These are phyloP conservation scores for Ranitomeya variabilis DNA, from an alignment of 2,113 vertebrate genomes.

Conservation along the genomic window DNA sequence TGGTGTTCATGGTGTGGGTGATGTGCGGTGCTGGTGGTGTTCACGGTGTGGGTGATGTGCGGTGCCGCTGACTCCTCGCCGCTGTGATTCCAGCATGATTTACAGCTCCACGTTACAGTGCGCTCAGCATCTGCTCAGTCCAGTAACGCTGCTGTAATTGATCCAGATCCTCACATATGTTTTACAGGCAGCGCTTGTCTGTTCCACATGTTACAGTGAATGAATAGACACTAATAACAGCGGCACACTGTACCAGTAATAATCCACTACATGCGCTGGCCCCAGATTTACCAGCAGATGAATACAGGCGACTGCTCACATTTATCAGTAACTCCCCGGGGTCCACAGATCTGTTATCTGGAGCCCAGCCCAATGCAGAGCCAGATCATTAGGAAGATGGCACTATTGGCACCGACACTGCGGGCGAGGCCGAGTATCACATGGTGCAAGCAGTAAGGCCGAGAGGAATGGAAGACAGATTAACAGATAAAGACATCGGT, in stretches of 20 bases:
- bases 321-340: not conserved
- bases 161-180: constrained; percentile 45
- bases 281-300: not conserved
- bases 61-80: not conserved
- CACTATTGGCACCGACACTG: not conserved
- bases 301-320: not conserved
- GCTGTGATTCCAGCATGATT: constrained; percentile 23
- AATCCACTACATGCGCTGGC: not conserved
- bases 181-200: constrained; percentile 22
- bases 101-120: not conserved
- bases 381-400: not conserved
- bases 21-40: no score
- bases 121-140: constrained; percentile 19
- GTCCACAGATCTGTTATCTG: not conserved
- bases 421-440: not conserved
- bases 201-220: constrained; percentile 12
- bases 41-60: no score
- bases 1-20: no score
- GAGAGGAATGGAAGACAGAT: not conserved
- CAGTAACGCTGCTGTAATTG: constrained; percentile 26
- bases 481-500: no score
- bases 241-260: not conserved
- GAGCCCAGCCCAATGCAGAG: not conserved
- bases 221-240: not conserved
- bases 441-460: not conserved